Percentiles rank a stretch among this genome's conserved stretches.
Evolutionary conservation across 2,797 vertebrate genomes (phyloP).

Genomic region (Mus caroli): DNA sequence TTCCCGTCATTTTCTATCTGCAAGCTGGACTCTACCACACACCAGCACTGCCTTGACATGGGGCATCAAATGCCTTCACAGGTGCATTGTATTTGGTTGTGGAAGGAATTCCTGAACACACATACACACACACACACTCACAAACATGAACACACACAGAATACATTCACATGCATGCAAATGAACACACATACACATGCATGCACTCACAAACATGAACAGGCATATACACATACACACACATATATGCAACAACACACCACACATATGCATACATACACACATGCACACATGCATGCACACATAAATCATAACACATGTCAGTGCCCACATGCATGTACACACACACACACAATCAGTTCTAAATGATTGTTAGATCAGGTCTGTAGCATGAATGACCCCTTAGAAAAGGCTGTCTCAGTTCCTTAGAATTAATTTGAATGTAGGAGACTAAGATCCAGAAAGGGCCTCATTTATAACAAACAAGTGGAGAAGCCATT

Average conservation of each 20-base stretch:
- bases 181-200: not conserved
- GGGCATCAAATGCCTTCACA: not conserved
- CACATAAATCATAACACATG: too few species aligned
- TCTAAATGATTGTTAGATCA: not conserved
- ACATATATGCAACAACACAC: too few species aligned
- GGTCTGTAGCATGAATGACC: not conserved
- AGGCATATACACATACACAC: not conserved
- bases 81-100: not conserved
- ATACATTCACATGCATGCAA: too few species aligned
- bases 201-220: not conserved
- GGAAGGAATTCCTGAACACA: not conserved
- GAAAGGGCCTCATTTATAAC: not conserved
- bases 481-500: not conserved
- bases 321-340: not conserved
- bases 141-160: too few species aligned
- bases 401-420: not conserved
- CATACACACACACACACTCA: not conserved
- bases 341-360: not conserved
- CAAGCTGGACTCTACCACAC: not conserved
- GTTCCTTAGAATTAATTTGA: not conserved
- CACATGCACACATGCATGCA: not conserved
- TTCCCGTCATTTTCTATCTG: not conserved
- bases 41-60: rapidly evolving
- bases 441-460: too few species aligned
- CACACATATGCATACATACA: not conserved